Conservation (phyloP, 2,888 invertebrate genomes). For the Andrena chrysosceles region DNA sequence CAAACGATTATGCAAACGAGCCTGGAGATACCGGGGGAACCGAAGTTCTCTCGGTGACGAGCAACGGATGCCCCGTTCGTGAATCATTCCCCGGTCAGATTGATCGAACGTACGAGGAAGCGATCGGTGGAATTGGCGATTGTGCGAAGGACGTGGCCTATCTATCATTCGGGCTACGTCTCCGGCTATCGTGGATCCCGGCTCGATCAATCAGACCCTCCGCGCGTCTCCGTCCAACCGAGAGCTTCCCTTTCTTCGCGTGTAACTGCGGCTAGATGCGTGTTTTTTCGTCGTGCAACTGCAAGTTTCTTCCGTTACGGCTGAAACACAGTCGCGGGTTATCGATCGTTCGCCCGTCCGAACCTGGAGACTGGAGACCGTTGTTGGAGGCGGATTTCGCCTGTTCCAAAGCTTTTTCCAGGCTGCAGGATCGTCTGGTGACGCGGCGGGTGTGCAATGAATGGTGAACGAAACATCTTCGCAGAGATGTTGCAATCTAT, state of each 20-base stretch:
- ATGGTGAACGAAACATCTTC: neutral
- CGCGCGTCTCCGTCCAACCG: slow-evolving; percentile 5
- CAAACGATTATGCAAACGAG: slow-evolving; percentile 43
- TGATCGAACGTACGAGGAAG: slow-evolving; percentile 59
- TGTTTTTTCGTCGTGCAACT: neutral
- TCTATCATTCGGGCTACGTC: slow-evolving; percentile 64
- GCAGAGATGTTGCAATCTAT: neutral
- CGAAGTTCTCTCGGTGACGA: slow-evolving; percentile 6
- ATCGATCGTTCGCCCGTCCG: slow-evolving; percentile 18
- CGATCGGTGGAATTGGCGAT: slow-evolving; percentile 60
- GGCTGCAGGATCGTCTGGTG: neutral
- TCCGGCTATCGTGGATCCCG: slow-evolving; percentile 53
- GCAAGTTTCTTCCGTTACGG: slow-evolving; percentile 18
- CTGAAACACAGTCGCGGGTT: slow-evolving; percentile 10
- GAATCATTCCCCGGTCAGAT: slow-evolving; percentile 58
- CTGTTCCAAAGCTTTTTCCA: neutral
- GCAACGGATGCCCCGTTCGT: slow-evolving; percentile 27
- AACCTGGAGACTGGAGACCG: neutral
- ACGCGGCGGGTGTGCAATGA: slow-evolving; percentile 2
- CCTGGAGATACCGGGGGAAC: neutral
- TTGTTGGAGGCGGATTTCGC: slow-evolving; percentile 6
- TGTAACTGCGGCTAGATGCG: slow-evolving; percentile 12
- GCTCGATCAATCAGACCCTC: slow-evolving; percentile 67
- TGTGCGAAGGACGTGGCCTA: slow-evolving; percentile 55
- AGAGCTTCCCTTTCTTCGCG: slow-evolving; percentile 18